phyloP scores from a whole-genome alignment of 2,797 vertebrate genomes.

The Malurus splendens region DNA sequence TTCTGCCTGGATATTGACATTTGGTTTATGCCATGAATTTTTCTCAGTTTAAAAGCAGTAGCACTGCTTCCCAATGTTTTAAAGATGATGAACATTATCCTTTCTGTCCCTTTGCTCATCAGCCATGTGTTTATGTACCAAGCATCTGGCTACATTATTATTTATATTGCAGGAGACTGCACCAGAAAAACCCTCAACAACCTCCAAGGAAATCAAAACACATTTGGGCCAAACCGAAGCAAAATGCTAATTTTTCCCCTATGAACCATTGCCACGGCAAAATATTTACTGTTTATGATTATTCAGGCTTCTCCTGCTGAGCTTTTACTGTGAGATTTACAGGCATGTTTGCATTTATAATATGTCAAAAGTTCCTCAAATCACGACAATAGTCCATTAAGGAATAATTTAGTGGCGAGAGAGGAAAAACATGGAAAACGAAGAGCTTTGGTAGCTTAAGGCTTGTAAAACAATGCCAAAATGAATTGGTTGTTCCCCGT shows the following conservation, averaged over 20 bases:
- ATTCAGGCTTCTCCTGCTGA: neutral
- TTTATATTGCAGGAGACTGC: conserved; percentile 35
- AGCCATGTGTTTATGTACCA: conserved; percentile 50
- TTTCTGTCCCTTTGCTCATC: conserved; percentile 47
- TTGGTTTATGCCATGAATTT: neutral
- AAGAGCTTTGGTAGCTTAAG: neutral
- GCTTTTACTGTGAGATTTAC: conserved; percentile 43
- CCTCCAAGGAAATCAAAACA: conserved; percentile 56
- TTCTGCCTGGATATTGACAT: neutral
- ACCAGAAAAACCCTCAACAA: neutral
- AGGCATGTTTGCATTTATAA: conserved; percentile 39
- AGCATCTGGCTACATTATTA: conserved; percentile 53
- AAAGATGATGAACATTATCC: conserved; percentile 43
- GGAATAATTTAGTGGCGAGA: conserved; percentile 27
- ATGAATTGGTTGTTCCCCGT: neutral
- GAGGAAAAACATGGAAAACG: neutral
- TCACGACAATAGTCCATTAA: conserved; percentile 10
- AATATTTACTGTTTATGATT: conserved; percentile 38
- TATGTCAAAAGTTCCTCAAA: conserved; percentile 28
- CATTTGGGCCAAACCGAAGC: conserved; percentile 28
- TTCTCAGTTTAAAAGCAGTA: neutral
- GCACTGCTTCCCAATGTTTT: neutral
- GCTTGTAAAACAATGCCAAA: neutral
- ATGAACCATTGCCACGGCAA: neutral
- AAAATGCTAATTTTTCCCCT: conserved; percentile 40